Evolutionary conservation across 2,888 invertebrate genomes (phyloP), one percentile per base, ranked within the genome.

Genomic region (Hemaris fuciformis): DNA sequence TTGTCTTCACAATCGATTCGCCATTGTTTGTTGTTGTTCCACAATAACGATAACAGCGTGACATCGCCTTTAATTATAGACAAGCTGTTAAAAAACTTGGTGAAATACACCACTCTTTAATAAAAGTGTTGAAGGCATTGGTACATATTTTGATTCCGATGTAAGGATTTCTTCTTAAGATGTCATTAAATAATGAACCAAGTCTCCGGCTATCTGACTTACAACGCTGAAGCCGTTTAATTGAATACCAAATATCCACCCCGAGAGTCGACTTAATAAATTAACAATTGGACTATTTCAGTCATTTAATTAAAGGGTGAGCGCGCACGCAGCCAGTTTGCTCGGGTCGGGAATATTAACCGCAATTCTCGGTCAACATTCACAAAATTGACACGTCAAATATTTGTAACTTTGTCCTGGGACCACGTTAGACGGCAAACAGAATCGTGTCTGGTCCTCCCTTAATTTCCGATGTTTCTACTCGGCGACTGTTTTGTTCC

Each of bases 381-480:
- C 89, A 87, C 89, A 90, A 91, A 93, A 93, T 93, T 93, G 93
- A 93, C 93, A 93, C 92, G 90, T 92, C 92, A 93, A 93, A 93
- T 93, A 93, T 93, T 93, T 93, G 93, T 91, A 89, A 89, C 91
- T 91, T 90, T 88, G 91, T 87, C 90, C 90, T 89, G 91, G 88
- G 91, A 92, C 90, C 88, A 91, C 91, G 91, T 89, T 91, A 89
- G 87, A 90, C 84, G 82, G 91, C 91, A 92, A 92, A 92, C 89
- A 91, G 90, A 91, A 88, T 87, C 90, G 90, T 88, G 91, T 91
- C 91, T 91, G 89, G 90, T 89, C 88, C 87, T 87, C 89, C 91
- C 91, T 92, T 92, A 91, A 92, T 92, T 91, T 91, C 90, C 90
- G 88, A 91, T 90, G 91, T 89, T 90, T 87, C 88, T 81, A 84